These are phyloP conservation scores for Merops nubicus DNA, from an alignment of 2,113 vertebrate genomes.

Conservation along the genomic window DNA sequence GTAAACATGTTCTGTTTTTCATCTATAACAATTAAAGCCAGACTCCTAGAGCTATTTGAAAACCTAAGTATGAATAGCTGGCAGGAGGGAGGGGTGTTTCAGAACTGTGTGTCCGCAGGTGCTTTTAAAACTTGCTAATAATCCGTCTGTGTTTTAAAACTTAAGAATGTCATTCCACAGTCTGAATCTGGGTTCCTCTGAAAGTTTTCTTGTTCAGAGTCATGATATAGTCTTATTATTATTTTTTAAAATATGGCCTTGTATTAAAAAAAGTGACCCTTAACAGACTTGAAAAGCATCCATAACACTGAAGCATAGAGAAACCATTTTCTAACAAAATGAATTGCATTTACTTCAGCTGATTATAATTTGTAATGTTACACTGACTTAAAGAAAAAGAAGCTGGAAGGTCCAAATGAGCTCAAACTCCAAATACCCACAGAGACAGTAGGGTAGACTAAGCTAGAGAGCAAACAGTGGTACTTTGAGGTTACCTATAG, in stretches of 20 bases:
- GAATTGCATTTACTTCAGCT: not conserved
- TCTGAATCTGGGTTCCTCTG: not conserved
- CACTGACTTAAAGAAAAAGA: not conserved
- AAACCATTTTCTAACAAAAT: not conserved
- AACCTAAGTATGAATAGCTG: not conserved
- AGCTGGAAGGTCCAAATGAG: not conserved
- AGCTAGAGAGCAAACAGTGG: not conserved
- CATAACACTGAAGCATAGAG: not conserved
- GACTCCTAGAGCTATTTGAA: not conserved
- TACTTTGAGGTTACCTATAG: not conserved
- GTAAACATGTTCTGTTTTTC: not conserved
- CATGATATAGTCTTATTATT: not conserved
- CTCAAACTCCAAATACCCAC: not conserved
- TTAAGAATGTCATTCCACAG: not conserved
- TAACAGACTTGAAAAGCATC: not conserved
- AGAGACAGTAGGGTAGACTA: not conserved
- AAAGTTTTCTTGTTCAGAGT: not conserved
- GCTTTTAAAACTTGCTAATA: not conserved
- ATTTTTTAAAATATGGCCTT: not conserved
- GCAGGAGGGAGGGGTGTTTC: not conserved
- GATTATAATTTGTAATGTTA: not conserved
- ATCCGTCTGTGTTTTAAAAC: not conserved
- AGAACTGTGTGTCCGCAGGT: rapidly evolving
- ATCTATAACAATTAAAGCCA: not conserved
- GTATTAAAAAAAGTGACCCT: not conserved